Evolutionary conservation across 2,888 invertebrate species (phyloP), one percentile per base, ranked within the genome.

Genomic region (Allygus modestus): DNA sequence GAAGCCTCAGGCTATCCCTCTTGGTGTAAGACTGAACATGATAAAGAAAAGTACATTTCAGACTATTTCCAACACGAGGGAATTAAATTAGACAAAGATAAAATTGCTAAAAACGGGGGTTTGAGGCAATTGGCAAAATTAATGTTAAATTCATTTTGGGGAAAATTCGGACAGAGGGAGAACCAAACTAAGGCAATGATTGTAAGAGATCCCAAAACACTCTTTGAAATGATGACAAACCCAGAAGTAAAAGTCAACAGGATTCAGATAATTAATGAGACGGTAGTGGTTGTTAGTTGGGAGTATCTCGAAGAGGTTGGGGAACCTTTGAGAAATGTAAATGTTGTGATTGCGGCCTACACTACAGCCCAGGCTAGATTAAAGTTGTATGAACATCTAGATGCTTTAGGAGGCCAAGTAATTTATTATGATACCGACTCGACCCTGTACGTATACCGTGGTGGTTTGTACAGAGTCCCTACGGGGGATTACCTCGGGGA

Each of bases 61-160:
- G 58, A 81, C 17, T 81, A 81, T 31, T 81, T 31, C 17, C 81
- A 87, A 84, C 85, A 84, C 69, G 84, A 86, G 75, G 87, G 84
- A 71, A 87, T 87, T 65, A 84, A 87, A 41, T 85, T 88, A 81
- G 87, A 86, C 82, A 54, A 46, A 5, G 58, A 69, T 12, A 86
- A 87, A 85, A 87, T 88, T 61, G 79, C 71, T 31, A 61, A 83
- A n/a, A 88, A 88, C 61, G 86, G 86, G 61, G 88, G 87, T 58
- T 86, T 85, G 77, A 85, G 87, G 73, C 84, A 86, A 61, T 85
- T 88, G n/a, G 85, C 87, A 0, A 88, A 88, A 85, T 85, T 87
- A 69, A 87, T 86, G 51, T 85, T 88, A 46, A 88, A 88, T 84
- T 86, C 83, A 51, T 84, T 87, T 54, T 88, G 87, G 87, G 87